phyloP scores from a whole-genome alignment of 2,797 vertebrate genomes.

The Cuniculus paca region DNA sequence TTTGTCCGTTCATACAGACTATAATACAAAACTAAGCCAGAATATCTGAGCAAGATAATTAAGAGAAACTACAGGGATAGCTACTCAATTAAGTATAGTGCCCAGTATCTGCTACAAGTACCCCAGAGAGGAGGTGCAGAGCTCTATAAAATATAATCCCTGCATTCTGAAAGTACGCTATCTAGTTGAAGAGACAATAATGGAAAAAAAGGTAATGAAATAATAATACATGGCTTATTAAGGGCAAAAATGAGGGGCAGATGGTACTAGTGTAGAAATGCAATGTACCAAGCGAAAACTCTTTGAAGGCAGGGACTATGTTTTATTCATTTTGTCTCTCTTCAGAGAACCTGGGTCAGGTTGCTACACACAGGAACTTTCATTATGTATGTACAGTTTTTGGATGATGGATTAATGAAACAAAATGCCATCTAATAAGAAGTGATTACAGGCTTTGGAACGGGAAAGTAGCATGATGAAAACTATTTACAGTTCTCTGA shows the following conservation, averaged over 20 bases:
- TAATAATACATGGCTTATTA: not conserved
- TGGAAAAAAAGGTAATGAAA: not conserved
- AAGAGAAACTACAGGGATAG: not conserved
- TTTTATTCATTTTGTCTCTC: not conserved
- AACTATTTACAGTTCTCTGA: constrained; percentile 61
- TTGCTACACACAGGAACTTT: not conserved
- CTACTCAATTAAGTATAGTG: not conserved
- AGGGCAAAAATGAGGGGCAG: not conserved
- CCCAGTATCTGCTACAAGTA: not conserved
- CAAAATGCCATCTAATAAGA: not conserved
- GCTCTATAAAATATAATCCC: not conserved
- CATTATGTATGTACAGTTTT: not conserved
- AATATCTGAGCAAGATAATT: not conserved
- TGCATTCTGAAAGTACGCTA: not conserved
- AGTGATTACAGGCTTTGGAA: constrained; percentile 46
- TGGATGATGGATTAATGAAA: constrained; percentile 4
- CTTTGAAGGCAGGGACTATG: not conserved
- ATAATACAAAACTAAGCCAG: not conserved
- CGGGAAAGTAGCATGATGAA: constrained; percentile 47
- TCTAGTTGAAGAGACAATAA: not conserved
- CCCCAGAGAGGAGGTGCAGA: not conserved
- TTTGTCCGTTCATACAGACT: not conserved
- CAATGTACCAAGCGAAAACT: not conserved
- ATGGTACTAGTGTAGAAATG: not conserved
- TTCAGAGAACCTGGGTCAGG: constrained; percentile 27